These are phyloP conservation scores for Tyrannus savana DNA, from an alignment of 2,113 vertebrate genomes.

Conservation along the genomic window DNA sequence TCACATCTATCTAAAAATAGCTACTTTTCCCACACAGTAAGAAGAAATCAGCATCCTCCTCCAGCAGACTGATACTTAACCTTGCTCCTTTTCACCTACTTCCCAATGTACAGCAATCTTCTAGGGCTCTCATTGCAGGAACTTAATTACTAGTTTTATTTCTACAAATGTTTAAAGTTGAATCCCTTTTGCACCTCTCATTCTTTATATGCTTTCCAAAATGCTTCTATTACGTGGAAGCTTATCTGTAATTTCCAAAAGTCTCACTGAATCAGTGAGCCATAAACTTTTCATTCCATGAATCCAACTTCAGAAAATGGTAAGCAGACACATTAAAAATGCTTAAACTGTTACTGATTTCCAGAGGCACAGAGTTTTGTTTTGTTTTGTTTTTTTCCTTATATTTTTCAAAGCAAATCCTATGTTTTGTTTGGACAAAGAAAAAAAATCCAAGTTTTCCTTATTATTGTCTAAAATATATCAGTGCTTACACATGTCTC, in stretches of 20 bases:
- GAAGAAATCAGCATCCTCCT: not conserved
- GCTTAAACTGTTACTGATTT: not conserved
- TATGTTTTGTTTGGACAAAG: not conserved
- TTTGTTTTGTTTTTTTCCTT: not conserved
- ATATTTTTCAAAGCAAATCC: not conserved
- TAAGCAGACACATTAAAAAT: not conserved
- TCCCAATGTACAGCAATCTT: not conserved
- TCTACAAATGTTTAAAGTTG: not conserved
- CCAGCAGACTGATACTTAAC: not conserved
- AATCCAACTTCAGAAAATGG: not conserved
- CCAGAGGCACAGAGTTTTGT: not conserved
- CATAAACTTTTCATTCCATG: not conserved
- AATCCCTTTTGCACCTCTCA: not conserved
- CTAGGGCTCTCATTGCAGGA: not conserved
- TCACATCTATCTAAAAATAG: not conserved
- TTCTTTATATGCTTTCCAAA: not conserved
- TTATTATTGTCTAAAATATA: not conserved
- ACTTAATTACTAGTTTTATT: not conserved
- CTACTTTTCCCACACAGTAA: not conserved
- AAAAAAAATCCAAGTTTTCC: not conserved
- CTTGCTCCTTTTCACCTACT: not conserved
- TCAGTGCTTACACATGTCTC: not conserved
- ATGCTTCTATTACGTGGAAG: not conserved
- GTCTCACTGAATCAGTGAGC: not conserved
- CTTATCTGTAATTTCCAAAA: not conserved